Conservation (phyloP, 1,140 invertebrate genomes). For the Onthophagus taurus region DNA sequence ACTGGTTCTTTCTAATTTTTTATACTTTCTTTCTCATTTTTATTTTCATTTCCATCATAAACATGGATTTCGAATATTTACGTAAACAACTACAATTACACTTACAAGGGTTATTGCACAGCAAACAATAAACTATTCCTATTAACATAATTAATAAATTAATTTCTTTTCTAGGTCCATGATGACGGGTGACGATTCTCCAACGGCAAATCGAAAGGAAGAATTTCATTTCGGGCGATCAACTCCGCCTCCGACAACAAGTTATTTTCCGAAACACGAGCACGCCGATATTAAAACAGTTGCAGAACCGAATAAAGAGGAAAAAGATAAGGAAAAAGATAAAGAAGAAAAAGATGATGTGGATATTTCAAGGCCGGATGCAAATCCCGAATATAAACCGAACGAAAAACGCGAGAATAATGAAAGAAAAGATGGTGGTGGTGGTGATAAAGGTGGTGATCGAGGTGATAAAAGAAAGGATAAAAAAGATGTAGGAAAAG, state of each 20-base stretch:
- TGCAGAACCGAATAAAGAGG: conserved; percentile 4
- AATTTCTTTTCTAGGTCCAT: conserved; percentile 67
- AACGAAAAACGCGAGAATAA: conserved; percentile 2
- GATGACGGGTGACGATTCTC: conserved; percentile 11
- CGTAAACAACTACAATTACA: no score
- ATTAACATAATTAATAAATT: no score
- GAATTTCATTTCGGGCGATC: conserved; percentile 4
- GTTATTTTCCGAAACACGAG: not conserved
- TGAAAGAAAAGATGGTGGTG: not conserved
- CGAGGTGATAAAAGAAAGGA: no score
- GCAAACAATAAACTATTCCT: no score
- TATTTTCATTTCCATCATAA: no score
- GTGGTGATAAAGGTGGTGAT: not conserved
- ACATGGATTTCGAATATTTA: no score
- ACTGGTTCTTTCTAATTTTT: no score
- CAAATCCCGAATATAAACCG: conserved; percentile 6
- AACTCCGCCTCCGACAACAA: conserved; percentile 5
- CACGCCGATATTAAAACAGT: conserved; percentile 2
- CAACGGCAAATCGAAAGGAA: conserved; percentile 1
- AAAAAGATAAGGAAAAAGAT: conserved; percentile 5
- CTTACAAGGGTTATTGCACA: no score
- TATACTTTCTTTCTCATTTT: no score
- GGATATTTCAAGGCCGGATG: not conserved
- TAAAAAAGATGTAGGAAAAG: not conserved
- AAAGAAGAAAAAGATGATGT: conserved; percentile 6